These are phyloP conservation scores for Drosophila lini DNA, from an alignment of 1,140 invertebrate species.

Conservation along the genomic window DNA sequence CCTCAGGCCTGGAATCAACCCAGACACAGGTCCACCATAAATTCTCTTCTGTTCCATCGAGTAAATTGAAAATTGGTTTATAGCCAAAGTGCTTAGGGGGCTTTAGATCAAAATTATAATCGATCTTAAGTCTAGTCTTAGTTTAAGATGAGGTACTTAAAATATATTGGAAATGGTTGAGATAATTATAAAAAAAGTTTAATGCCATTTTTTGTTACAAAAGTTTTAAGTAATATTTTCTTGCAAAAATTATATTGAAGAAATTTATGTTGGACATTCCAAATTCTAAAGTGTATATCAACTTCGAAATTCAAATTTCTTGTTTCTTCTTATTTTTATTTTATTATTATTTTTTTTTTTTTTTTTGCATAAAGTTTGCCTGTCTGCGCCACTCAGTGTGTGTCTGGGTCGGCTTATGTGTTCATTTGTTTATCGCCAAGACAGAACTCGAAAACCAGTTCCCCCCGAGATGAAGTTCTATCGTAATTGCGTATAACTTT, in stretches of 20 bases:
- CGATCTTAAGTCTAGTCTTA: background rate
- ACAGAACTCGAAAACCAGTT: constrained; percentile 45
- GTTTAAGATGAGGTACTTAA: too few species aligned
- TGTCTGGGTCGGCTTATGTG: constrained; percentile 59
- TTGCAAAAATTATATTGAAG: too few species aligned
- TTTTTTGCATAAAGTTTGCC: constrained; percentile 35
- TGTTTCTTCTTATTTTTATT: constrained; percentile 19
- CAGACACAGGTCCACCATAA: constrained; percentile 39
- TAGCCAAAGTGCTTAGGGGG: constrained; percentile 7
- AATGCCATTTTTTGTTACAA: too few species aligned
- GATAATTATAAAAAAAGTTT: background rate
- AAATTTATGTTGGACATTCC: too few species aligned
- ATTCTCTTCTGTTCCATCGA: constrained; percentile 27
- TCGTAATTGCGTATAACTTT: constrained; percentile 77
- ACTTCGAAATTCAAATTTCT: constrained; percentile 14
- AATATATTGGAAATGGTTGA: too few species aligned
- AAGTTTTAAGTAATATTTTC: too few species aligned
- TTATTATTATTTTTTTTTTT: constrained; percentile 2
- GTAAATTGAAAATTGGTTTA: constrained; percentile 26
- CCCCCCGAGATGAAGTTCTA: constrained; percentile 63
- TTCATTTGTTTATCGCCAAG: constrained; percentile 67
- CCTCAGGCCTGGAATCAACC: constrained; percentile 38
- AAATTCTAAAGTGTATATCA: constrained; percentile 12
- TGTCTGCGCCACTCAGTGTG: constrained; percentile 30
- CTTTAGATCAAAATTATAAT: background rate